A percentile compares a stretch with the other conserved stretches of the same genome.
Evolutionary conservation across 92 coral and sea anemone genomes (phyloP).

Genomic region (Diadumene lineata): DNA sequence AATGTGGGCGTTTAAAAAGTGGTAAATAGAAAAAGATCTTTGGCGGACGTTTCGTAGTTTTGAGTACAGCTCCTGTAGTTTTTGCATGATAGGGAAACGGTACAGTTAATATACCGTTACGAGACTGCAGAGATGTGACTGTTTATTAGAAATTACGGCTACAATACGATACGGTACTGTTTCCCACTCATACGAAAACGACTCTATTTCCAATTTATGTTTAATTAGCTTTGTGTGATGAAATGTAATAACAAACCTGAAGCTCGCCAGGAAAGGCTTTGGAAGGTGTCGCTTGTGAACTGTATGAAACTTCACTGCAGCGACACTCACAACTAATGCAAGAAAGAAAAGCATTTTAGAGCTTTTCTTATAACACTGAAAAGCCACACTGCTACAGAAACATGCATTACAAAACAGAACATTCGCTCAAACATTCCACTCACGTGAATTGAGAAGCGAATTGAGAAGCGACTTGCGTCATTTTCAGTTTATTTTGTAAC

Average conservation of each 20-base stretch:
- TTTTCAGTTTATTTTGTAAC: slow-evolving; percentile 1
- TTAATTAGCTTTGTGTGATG: background rate
- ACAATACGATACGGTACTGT: too few relatives aligned
- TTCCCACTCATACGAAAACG: too few relatives aligned
- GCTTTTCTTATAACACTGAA: background rate
- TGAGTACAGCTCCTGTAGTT: too few relatives aligned
- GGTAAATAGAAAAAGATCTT: too few relatives aligned
- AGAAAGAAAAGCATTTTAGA: background rate
- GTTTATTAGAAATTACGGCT: too few relatives aligned
- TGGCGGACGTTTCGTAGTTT: too few relatives aligned
- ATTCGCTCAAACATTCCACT: background rate
- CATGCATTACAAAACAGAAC: background rate
- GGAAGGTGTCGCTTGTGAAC: slow-evolving; percentile 14
- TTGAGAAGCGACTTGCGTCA: slow-evolving; percentile 3
- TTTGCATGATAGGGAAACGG: too few relatives aligned
- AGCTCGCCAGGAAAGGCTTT: background rate
- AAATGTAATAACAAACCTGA: background rate
- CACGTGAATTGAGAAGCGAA: background rate
- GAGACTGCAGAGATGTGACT: too few relatives aligned
- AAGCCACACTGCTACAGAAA: background rate
- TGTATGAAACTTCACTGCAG: background rate
- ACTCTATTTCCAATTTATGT: background rate
- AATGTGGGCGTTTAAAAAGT: too few relatives aligned
- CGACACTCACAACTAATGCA: slow-evolving; percentile 9
- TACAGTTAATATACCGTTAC: too few relatives aligned